Percentiles rank a stretch among this genome's conserved stretches.
Evolutionary conservation across 53 echinoderm and acorn worm species (phyloP).

Genomic region (Holothuria scabra): DNA sequence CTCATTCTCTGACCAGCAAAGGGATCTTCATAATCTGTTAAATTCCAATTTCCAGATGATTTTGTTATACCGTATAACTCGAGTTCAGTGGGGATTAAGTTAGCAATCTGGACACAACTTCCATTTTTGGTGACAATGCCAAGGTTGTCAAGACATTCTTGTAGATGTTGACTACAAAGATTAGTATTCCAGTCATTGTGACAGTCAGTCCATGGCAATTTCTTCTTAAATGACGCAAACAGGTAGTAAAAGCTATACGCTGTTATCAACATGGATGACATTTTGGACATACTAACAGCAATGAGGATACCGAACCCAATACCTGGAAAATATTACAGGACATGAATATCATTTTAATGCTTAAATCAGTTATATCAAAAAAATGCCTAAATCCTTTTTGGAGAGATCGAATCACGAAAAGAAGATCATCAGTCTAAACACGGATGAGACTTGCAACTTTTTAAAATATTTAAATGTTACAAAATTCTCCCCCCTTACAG

Average conservation of each 20-base stretch:
- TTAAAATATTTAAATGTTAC: too few relatives aligned
- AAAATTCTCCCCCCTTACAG: too few relatives aligned
- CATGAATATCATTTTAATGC: too few relatives aligned
- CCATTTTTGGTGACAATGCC: slow-evolving; percentile 45
- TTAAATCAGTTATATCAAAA: too few relatives aligned
- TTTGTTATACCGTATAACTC: slow-evolving; percentile 32
- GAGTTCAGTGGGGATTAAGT: slow-evolving; percentile 33
- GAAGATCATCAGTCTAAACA: too few relatives aligned
- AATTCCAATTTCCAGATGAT: slow-evolving; percentile 14
- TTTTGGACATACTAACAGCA: not conserved
- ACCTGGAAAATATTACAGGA: slow-evolving; percentile 1
- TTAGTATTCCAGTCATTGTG: slow-evolving; percentile 57
- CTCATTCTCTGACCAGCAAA: slow-evolving; percentile 14
- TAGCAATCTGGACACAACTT: slow-evolving; percentile 32
- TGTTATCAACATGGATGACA: slow-evolving; percentile 57
- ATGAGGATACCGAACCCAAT: slow-evolving; percentile 47
- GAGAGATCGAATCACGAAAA: too few relatives aligned
- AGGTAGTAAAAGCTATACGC: slow-evolving; percentile 59
- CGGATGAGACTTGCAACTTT: too few relatives aligned
- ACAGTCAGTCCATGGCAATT: slow-evolving; percentile 60
- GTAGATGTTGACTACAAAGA: slow-evolving; percentile 48
- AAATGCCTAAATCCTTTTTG: too few relatives aligned
- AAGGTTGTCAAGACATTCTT: slow-evolving; percentile 36
- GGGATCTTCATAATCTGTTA: slow-evolving; percentile 54
- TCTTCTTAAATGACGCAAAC: slow-evolving; percentile 56